Evolutionary conservation across 2,888 invertebrate species (phyloP).

Genomic region (Lamellibrachia satsuma): DNA sequence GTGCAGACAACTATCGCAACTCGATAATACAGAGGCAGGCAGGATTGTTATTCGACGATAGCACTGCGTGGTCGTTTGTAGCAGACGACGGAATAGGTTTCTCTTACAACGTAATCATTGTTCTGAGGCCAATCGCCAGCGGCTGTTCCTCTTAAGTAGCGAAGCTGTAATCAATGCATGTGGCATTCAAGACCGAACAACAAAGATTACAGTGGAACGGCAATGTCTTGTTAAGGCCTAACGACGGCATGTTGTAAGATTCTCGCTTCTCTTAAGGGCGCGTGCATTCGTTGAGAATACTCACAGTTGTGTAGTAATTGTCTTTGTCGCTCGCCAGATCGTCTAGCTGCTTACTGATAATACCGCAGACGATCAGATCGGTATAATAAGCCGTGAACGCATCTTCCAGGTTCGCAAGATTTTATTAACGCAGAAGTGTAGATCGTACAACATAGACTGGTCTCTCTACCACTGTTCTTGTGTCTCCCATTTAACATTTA

Average conservation of each 20-base stretch:
- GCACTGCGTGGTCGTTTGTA: background rate
- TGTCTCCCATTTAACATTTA: no score
- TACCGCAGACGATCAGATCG: no score
- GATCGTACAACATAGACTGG: no score
- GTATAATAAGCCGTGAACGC: no score
- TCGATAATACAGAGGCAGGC: background rate
- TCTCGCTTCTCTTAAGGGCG: no score
- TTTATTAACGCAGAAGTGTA: no score
- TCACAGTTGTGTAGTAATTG: no score
- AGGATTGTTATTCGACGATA: background rate
- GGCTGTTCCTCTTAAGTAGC: background rate
- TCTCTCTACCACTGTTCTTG: no score
- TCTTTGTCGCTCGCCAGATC: no score
- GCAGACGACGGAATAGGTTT: background rate
- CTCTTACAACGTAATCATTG: slow-evolving; percentile 5
- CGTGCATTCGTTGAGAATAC: no score
- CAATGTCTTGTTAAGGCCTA: background rate
- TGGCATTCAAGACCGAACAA: background rate
- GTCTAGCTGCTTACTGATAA: no score
- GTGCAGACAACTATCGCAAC: background rate
- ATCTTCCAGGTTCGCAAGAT: no score
- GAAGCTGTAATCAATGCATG: slow-evolving; percentile 6
- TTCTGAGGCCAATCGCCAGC: background rate
- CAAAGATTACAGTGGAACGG: background rate
- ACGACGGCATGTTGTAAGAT: background rate